Conservation (phyloP, 2,113 vertebrate species). For the Calidris pugnax region DNA sequence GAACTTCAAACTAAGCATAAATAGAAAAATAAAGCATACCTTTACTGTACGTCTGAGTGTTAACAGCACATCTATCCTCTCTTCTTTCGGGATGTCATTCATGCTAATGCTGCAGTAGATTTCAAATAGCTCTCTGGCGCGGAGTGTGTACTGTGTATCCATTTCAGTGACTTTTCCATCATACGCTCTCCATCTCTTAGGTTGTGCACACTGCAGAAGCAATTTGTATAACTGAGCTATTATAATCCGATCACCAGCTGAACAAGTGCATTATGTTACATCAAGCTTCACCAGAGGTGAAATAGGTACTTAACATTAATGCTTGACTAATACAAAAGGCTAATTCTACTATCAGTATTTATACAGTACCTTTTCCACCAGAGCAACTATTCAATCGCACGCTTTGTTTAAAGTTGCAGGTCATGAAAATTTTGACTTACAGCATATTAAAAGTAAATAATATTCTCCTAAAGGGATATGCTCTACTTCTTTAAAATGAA, state of each 20-base stretch:
- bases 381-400: background rate
- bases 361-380: background rate
- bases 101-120: slow-evolving; percentile 80
- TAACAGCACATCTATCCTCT: slow-evolving; percentile 79
- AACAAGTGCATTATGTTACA: background rate
- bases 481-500: background rate
- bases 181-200: slow-evolving; percentile 80
- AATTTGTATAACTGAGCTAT: slow-evolving; percentile 8
- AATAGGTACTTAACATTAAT: background rate
- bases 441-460: slow-evolving; percentile 10
- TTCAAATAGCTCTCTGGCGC: slow-evolving; percentile 83
- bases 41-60: slow-evolving; percentile 84
- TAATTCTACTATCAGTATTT: background rate
- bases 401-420: background rate
- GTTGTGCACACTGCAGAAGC: slow-evolving; percentile 82
- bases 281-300: background rate
- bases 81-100: slow-evolving; percentile 70
- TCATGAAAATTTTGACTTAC: background rate
- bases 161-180: slow-evolving; percentile 81
- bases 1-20: background rate
- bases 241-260: background rate
- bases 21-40: slow-evolving; percentile 71
- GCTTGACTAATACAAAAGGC: background rate
- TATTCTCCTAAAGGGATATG: background rate
- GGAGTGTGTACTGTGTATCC: slow-evolving; percentile 83